Percentiles rank a stretch among this genome's conserved stretches.
Conservation (phyloP, 2,888 invertebrate genomes). For the Oasisia sp. region DNA sequence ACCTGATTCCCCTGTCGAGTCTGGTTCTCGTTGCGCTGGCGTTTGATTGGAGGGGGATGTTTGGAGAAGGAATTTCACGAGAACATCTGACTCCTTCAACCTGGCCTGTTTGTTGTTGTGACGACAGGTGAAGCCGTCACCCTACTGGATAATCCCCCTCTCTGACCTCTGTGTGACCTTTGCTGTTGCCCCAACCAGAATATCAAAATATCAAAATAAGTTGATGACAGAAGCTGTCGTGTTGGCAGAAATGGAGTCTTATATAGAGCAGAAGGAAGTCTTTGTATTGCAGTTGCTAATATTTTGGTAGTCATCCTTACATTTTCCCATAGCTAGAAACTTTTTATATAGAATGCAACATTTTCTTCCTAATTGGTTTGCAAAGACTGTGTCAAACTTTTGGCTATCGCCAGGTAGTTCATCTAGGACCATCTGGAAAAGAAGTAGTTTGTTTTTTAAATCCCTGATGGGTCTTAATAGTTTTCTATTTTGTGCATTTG, state of each 20-base stretch:
- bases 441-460: too few relatives aligned
- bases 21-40: background rate
- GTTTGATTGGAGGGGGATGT: background rate
- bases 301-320: background rate
- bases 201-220: background rate
- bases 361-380: too few relatives aligned
- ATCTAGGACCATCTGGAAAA: too few relatives aligned
- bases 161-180: background rate
- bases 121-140: background rate
- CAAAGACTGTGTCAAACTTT: too few relatives aligned
- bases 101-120: background rate
- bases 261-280: background rate
- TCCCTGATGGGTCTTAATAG: too few relatives aligned
- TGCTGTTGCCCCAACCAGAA: background rate
- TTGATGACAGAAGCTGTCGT: background rate
- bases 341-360: too few relatives aligned
- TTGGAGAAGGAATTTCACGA: background rate
- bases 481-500: too few relatives aligned
- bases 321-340: background rate
- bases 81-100: conserved; percentile 4
- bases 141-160: background rate
- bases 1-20: background rate
- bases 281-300: background rate
- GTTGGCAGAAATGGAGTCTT: background rate
- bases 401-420: too few relatives aligned